These are phyloP conservation scores for Drosophila maculinotata DNA, from an alignment of 2,888 invertebrate genomes.

Conservation along the genomic window DNA sequence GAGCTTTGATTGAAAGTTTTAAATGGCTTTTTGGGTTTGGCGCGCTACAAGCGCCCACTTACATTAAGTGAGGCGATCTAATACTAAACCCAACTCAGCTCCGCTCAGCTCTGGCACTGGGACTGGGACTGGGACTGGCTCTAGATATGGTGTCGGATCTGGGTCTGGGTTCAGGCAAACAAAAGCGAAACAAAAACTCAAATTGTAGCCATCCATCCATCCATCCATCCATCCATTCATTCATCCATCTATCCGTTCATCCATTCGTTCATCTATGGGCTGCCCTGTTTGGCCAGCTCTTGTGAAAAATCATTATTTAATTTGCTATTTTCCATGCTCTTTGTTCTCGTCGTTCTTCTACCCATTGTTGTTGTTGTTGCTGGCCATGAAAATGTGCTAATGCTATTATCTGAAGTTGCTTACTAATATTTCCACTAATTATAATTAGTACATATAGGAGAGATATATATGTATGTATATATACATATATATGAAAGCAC, in stretches of 20 bases:
- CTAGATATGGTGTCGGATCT: background rate
- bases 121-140: too few species aligned
- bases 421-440: conserved; percentile 34
- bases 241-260: conserved; percentile 7
- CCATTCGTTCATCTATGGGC: conserved; percentile 21
- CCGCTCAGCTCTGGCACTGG: conserved; percentile 4
- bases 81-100: conserved; percentile 47
- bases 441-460: background rate
- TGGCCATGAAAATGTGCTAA: conserved; percentile 68
- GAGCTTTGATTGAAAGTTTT: conserved; percentile 73
- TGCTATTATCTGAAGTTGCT: conserved; percentile 52
- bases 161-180: conserved; percentile 17
- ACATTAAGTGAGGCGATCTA: conserved; percentile 60
- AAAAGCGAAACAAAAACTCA: conserved; percentile 35
- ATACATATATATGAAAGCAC: background rate
- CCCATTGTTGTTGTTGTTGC: conserved; percentile 9
- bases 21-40: conserved; percentile 65
- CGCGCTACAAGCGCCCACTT: conserved; percentile 51
- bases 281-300: conserved; percentile 37
- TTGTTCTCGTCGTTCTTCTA: conserved; percentile 33
- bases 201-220: conserved; percentile 14
- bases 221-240: conserved; percentile 5
- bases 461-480: background rate
- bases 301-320: conserved; percentile 60
- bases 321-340: conserved; percentile 49